Evolutionary conservation across 1,140 invertebrate genomes (phyloP).

Genomic region (Halesus radiatus): DNA sequence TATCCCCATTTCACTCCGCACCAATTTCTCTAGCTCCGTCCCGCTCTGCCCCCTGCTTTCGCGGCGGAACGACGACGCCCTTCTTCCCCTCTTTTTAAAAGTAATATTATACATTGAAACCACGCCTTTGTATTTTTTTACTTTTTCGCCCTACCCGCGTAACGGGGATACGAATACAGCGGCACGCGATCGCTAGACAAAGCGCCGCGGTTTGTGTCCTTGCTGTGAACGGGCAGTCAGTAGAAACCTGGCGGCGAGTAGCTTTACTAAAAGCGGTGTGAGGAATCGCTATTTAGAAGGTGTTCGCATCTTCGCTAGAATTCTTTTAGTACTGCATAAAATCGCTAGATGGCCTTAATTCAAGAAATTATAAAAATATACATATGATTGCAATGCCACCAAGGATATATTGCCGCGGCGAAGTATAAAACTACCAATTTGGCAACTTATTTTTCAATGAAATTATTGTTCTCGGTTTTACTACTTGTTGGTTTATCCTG

Average conservation of each 20-base stretch:
- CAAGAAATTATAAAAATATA: background rate
- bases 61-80: constrained; percentile 50
- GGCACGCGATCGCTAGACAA: constrained; percentile 13
- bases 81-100: constrained; percentile 55
- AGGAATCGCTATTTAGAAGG: background rate
- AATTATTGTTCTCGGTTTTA: no score
- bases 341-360: background rate
- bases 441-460: no score
- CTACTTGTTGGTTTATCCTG: no score
- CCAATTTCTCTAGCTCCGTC: constrained; percentile 46
- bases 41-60: constrained; percentile 35
- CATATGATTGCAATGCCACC: no score
- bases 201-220: constrained; percentile 21
- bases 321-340: background rate
- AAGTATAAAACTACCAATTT: no score
- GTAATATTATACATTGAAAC: constrained; percentile 50
- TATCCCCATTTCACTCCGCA: constrained; percentile 47
- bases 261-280: constrained; percentile 26
- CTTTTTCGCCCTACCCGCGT: constrained; percentile 27
- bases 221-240: background rate
- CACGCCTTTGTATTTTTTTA: constrained; percentile 56
- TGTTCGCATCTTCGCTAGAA: background rate
- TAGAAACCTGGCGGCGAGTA: constrained; percentile 45
- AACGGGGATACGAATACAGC: constrained; percentile 42
- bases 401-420: no score